A percentile compares a stretch with the other conserved stretches of the same genome.
These are phyloP conservation scores for Calonectris borealis DNA, from an alignment of 2,113 vertebrate species.

Conservation along the genomic window DNA sequence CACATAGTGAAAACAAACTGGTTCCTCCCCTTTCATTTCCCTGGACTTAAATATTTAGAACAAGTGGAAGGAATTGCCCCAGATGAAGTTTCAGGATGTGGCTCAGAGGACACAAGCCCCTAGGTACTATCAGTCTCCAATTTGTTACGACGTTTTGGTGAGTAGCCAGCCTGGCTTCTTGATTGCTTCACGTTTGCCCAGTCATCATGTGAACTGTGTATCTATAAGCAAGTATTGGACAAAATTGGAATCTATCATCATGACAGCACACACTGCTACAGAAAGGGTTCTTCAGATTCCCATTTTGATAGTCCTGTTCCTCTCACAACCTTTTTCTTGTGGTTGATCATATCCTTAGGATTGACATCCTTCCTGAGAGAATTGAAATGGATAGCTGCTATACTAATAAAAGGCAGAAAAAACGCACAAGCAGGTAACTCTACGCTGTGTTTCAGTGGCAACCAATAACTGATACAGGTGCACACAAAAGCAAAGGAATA, in stretches of 20 bases:
- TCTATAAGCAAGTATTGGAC: not conserved
- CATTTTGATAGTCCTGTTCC: not conserved
- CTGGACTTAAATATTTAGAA: too few species aligned
- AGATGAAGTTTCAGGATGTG: too few species aligned
- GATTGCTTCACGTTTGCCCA: not conserved
- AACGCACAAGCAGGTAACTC: not conserved
- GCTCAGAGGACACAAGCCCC: too few species aligned
- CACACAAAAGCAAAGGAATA: not conserved
- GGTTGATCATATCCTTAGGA: not conserved
- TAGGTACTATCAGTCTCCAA: not conserved
- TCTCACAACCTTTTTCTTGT: not conserved
- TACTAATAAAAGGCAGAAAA: not conserved
- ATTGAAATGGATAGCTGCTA: not conserved
- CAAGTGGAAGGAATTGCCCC: too few species aligned
- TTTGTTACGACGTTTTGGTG: not conserved
- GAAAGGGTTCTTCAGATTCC: not conserved
- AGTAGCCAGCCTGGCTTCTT: not conserved
- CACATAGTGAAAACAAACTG: too few species aligned
- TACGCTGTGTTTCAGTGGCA: not conserved
- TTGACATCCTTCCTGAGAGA: not conserved
- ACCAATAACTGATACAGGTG: not conserved
- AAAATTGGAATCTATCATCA: not conserved
- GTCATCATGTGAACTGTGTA: not conserved
- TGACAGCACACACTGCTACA: not conserved
- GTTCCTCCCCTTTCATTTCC: too few species aligned